phyloP scores from a whole-genome alignment of 2,888 invertebrate genomes.

The Dolichopus griseipennis region DNA sequence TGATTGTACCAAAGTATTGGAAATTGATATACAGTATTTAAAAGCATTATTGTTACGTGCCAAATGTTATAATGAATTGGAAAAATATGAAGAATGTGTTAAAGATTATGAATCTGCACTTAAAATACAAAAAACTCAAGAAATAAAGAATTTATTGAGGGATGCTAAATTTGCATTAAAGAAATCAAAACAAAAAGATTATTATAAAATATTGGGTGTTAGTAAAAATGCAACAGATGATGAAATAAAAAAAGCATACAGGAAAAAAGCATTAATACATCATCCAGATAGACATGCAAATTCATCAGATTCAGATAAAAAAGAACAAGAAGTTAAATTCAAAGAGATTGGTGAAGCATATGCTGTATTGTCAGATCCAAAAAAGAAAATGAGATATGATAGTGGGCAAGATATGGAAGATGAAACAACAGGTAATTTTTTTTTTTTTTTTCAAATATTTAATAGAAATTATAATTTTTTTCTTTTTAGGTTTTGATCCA shows the following conservation, averaged over 20 bases:
- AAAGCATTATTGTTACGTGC: constrained; percentile 84
- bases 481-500: constrained; percentile 66
- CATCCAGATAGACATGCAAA: constrained; percentile 92
- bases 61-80: constrained; percentile 72
- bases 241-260: constrained; percentile 90
- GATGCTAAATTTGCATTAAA: constrained; percentile 85
- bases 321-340: constrained; percentile 87
- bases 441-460: too few species aligned
- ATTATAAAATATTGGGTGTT: constrained; percentile 88
- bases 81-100: constrained; percentile 81
- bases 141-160: constrained; percentile 68
- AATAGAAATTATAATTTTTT: too few species aligned
- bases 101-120: constrained; percentile 79
- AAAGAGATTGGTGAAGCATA: constrained; percentile 97
- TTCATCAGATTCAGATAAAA: constrained; percentile 73
- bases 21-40: constrained; percentile 74
- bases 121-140: constrained; percentile 73
- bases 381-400: constrained; percentile 84
- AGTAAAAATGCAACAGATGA: constrained; percentile 74
- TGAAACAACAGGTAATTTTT: constrained; percentile 33
- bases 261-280: constrained; percentile 65
- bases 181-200: constrained; percentile 89
- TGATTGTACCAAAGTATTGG: constrained; percentile 78
- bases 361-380: constrained; percentile 79
- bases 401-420: constrained; percentile 85